phyloP scores from a whole-genome alignment of 2,797 vertebrate genomes.

The Cossypha dichroa region DNA sequence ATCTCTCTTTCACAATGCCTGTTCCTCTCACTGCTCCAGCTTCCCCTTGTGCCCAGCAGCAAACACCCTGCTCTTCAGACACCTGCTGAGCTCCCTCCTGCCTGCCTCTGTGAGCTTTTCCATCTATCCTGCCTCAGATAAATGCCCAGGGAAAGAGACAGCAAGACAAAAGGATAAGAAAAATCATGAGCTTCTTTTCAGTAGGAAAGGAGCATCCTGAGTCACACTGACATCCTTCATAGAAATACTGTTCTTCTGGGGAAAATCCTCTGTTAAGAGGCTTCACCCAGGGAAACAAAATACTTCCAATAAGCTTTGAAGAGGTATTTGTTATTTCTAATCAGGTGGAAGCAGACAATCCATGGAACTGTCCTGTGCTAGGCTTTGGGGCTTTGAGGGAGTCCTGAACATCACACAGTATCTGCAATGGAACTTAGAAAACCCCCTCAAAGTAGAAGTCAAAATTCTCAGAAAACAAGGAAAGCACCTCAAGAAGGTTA shows the following conservation, averaged over 20 bases:
- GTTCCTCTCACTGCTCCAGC: not conserved
- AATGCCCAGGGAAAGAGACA: not conserved
- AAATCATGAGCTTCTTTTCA: not conserved
- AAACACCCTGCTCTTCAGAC: not conserved
- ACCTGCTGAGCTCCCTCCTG: not conserved
- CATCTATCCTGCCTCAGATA: not conserved
- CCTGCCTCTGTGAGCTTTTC: not conserved
- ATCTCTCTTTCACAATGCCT: not conserved
- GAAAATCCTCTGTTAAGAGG: not conserved
- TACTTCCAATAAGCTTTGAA: not conserved
- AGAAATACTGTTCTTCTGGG: not conserved
- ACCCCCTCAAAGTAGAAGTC: accelerated
- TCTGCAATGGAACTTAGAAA: not conserved
- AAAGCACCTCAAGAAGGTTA: not conserved
- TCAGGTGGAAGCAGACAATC: not conserved
- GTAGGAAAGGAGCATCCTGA: not conserved
- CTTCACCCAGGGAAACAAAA: not conserved
- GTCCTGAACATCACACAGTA: not conserved
- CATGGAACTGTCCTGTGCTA: not conserved
- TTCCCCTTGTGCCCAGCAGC: accelerated
- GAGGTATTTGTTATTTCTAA: not conserved
- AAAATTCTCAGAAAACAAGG: not conserved
- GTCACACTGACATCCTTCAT: not conserved
- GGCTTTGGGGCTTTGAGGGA: not conserved
- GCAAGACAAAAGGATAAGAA: not conserved